Evolutionary conservation across 2,797 vertebrate species (phyloP).

Genomic region (Carcharodon carcharias): DNA sequence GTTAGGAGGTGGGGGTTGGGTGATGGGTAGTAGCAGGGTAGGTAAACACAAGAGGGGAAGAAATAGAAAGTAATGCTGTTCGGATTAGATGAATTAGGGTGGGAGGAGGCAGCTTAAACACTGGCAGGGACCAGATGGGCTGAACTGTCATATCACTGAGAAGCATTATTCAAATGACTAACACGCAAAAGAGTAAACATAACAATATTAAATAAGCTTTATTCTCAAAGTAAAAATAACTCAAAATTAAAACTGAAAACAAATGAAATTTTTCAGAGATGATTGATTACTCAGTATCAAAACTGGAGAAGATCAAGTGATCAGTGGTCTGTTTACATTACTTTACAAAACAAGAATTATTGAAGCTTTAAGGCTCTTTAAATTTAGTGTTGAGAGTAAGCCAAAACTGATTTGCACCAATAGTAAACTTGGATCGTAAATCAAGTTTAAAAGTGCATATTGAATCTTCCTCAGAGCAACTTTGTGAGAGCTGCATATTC

Average conservation of each 20-base stretch:
- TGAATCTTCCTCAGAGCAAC: neutral
- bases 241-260: neutral
- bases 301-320: neutral
- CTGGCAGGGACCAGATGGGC: neutral
- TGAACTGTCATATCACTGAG: neutral
- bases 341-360: neutral
- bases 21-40: neutral
- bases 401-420: neutral
- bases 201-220: neutral
- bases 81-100: neutral
- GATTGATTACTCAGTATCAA: neutral
- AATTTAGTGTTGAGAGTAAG: neutral
- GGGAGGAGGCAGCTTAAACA: neutral
- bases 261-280: neutral
- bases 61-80: neutral
- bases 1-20: neutral
- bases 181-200: neutral
- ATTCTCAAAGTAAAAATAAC: neutral
- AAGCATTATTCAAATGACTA: slow-evolving; percentile 10
- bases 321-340: neutral
- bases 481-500: neutral
- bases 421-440: neutral
- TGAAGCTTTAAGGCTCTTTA: neutral
- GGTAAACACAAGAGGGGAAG: neutral
- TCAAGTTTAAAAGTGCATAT: neutral